Evolutionary conservation across 2,113 vertebrate genomes (phyloP).

Genomic region (Sphyrna mokarran): DNA sequence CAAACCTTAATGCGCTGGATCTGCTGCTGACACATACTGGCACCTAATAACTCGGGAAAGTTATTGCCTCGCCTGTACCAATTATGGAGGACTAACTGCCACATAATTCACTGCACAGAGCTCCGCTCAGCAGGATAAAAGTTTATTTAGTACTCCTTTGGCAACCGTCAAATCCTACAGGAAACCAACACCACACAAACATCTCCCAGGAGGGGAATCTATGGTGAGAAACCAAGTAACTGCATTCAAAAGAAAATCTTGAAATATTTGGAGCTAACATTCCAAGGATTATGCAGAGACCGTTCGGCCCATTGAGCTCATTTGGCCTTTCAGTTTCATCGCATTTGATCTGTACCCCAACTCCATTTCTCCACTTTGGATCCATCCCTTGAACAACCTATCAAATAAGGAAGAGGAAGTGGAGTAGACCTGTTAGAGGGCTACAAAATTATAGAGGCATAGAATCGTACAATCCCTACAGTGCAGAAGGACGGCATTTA

Average conservation of each 20-base stretch:
- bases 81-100: not conserved
- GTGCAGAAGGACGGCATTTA: too few species aligned
- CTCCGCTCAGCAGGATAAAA: not conserved
- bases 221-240: not conserved
- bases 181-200: not conserved
- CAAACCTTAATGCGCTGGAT: not conserved
- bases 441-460: too few species aligned
- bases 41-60: not conserved
- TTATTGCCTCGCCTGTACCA: not conserved
- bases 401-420: not conserved
- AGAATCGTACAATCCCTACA: too few species aligned
- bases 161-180: not conserved
- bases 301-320: not conserved
- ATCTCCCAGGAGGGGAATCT: not conserved
- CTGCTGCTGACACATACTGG: not conserved
- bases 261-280: not conserved
- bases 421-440: too few species aligned
- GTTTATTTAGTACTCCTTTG: not conserved
- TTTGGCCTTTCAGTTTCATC: not conserved
- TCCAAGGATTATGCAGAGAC: not conserved
- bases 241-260: not conserved
- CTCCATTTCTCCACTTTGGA: not conserved
- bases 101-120: not conserved
- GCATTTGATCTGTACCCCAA: not conserved
- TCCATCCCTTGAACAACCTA: not conserved